Conservation (phyloP, 2,888 invertebrate genomes). For the Nowickia ferox region DNA sequence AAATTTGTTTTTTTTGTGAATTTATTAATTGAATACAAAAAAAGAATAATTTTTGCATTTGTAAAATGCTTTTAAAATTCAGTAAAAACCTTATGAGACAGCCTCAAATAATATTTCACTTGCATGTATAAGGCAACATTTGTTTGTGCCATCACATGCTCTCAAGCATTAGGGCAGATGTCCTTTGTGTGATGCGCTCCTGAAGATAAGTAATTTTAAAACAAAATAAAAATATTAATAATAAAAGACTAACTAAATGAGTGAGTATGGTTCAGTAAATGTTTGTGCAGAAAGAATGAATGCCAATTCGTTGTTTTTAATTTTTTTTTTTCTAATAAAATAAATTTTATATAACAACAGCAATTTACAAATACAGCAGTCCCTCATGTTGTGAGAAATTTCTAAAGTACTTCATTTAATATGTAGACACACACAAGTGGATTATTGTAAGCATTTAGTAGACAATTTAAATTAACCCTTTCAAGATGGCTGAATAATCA, state of each 20-base stretch:
- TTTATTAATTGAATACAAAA: too few relatives aligned
- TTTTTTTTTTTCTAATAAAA: too few relatives aligned
- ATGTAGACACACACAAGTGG: not conserved
- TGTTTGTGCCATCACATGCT: constrained; percentile 1
- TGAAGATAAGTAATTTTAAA: constrained; percentile 33
- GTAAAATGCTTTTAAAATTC: not conserved
- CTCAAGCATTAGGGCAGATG: not conserved
- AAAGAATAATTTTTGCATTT: too few relatives aligned
- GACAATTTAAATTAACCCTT: not conserved
- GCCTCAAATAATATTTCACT: not conserved
- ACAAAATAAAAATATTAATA: constrained; percentile 37
- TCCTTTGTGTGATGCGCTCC: not conserved
- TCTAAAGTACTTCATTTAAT: constrained; percentile 12
- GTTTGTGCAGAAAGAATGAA: too few relatives aligned
- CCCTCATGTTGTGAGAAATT: constrained; percentile 2
- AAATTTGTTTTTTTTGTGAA: too few relatives aligned
- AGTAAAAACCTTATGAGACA: not conserved
- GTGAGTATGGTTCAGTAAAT: constrained; percentile 25
- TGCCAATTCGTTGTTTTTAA: constrained; percentile 29
- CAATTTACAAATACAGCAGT: constrained; percentile 3
- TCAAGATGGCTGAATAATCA: too few relatives aligned
- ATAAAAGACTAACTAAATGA: constrained; percentile 37
- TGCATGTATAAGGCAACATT: not conserved
- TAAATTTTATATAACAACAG: constrained; percentile 15
- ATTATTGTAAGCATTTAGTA: constrained; percentile 5